Evolutionary conservation across 1,140 invertebrate genomes (phyloP), one percentile per base, ranked within the genome.

Genomic region (Oryzaephilus surinamensis): DNA sequence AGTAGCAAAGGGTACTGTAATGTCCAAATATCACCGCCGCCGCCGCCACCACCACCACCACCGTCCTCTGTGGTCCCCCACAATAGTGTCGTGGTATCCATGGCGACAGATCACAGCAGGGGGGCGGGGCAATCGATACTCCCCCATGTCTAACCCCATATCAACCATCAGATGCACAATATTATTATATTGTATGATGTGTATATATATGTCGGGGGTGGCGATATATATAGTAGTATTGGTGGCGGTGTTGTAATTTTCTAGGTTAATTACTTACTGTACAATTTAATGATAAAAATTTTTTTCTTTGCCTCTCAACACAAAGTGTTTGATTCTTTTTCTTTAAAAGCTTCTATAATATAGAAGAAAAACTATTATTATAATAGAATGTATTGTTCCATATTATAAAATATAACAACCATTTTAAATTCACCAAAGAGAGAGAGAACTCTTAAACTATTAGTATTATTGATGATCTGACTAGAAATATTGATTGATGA

Each of bases 61-160:
- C 23, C 23, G 23, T 20, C 8, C 23, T 11, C 38, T 46, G 53
- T 47, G 54, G 50, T 49, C 55, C 53, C 48, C 49, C 53, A 55
- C 55, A 55, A 54, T 44, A 52, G 32, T 57, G 58, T 58, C 55
- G 57, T 45, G 48, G 58, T 61, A 44, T 55, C 58, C 58, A 61
- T 61, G 57, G 50, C 46, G 55, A 58, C 54, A 55, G 36, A 13
- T 50, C 55, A 29, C 53, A 56, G 51, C 55, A 43, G 53, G 57
- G 51, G 43, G 54, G 58, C 56, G 57, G 51, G 50, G 55, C 58
- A 61, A 61, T 61, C 58, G 58, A 61, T 61, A 61, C 49, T 46
- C 52, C 51, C 54, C 56, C 48, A 43, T 20, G 29, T 28, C 26
- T 50, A 30, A 36, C 48, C 41, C 50, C 45, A n/a, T n/a, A 47